phyloP scores from a whole-genome alignment of 2,888 invertebrate species.

The Megamerina dolium region DNA sequence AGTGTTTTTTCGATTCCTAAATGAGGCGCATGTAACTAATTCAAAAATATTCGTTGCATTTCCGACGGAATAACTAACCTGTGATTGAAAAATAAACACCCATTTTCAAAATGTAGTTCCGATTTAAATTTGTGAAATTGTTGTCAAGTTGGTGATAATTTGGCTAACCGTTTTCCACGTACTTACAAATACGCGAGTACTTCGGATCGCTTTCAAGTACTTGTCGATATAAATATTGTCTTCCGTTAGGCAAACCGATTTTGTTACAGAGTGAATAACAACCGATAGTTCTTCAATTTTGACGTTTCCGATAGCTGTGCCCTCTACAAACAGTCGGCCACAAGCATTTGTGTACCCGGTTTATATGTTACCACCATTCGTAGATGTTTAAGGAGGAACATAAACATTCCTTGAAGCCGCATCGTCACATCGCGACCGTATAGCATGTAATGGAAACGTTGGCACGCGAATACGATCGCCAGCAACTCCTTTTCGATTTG shows the following conservation, averaged over 20 bases:
- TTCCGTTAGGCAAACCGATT: not conserved
- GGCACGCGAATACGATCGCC: slow-evolving; percentile 31
- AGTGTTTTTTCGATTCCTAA: not conserved
- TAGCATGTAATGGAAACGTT: slow-evolving; percentile 36
- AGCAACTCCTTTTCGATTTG: slow-evolving; percentile 23
- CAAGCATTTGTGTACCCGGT: no score
- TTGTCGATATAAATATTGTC: no score
- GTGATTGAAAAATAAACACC: not conserved
- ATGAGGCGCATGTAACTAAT: not conserved
- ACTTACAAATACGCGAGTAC: slow-evolving; percentile 2
- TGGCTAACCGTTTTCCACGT: not conserved
- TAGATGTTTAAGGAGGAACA: slow-evolving; percentile 23
- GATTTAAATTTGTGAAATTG: not conserved
- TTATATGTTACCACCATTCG: no score
- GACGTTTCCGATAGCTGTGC: not conserved
- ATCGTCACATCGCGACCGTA: slow-evolving; percentile 21
- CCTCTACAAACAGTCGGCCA: not conserved
- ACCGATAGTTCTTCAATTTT: not conserved
- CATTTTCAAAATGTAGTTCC: not conserved
- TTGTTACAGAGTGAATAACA: not conserved
- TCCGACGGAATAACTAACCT: not conserved
- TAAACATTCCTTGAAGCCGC: not conserved
- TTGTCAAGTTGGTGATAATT: no score
- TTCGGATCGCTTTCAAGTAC: no score
- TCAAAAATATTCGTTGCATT: not conserved